These are phyloP conservation scores for Gambelia wislizenii DNA, from an alignment of 2,797 vertebrate genomes.

Conservation along the genomic window DNA sequence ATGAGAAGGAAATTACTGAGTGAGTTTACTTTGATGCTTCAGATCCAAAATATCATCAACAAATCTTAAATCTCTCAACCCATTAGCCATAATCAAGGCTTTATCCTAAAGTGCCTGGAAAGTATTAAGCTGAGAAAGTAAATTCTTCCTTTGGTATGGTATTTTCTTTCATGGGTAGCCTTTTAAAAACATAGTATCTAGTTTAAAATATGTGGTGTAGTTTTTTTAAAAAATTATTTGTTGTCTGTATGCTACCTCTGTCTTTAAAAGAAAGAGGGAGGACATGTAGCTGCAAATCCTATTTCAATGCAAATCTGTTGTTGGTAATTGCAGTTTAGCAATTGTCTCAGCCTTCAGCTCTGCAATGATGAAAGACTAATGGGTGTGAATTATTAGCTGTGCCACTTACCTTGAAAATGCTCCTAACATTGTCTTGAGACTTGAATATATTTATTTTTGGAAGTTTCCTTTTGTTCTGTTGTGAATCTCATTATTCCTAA, in stretches of 20 bases:
- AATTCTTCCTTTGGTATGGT: background rate
- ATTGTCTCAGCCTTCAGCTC: slow-evolving; percentile 67
- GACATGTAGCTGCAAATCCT: slow-evolving; percentile 49
- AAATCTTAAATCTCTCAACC: slow-evolving; percentile 2
- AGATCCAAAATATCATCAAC: background rate
- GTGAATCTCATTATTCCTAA: slow-evolving; percentile 29
- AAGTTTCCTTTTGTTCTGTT: slow-evolving; percentile 4
- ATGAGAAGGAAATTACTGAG: background rate
- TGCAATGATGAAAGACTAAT: slow-evolving; percentile 69
- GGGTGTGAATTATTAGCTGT: slow-evolving; percentile 68
- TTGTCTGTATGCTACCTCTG: slow-evolving; percentile 36
- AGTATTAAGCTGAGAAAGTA: background rate
- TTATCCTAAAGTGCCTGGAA: background rate
- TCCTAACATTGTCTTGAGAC: slow-evolving; percentile 61
- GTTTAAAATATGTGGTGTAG: background rate
- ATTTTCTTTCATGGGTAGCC: background rate
- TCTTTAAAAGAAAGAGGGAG: slow-evolving; percentile 52
- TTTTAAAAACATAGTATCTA: background rate
- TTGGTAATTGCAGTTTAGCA: slow-evolving; percentile 72
- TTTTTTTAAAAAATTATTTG: slow-evolving; percentile 34
- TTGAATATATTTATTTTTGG: slow-evolving; percentile 51
- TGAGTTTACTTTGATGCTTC: background rate
- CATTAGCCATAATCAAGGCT: background rate
- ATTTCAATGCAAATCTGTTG: slow-evolving; percentile 67
- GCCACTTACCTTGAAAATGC: slow-evolving; percentile 63